Evolutionary conservation across 1,140 invertebrate genomes (phyloP).

Genomic region (Diabrotica undecimpunctata): DNA sequence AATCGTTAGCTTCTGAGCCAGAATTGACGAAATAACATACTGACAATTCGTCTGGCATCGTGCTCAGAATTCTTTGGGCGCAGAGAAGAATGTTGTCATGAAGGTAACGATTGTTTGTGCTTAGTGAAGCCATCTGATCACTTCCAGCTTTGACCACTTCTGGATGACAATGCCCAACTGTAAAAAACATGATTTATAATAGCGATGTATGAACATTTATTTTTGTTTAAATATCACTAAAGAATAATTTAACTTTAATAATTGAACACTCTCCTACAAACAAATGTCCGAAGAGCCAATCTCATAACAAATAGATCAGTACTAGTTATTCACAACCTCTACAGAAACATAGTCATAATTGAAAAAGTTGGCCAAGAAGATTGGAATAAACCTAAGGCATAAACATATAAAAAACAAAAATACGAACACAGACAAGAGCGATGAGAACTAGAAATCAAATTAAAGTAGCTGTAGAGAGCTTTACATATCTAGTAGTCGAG

Average conservation of each 20-base stretch:
- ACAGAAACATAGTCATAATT: too few species aligned
- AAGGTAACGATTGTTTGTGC: conserved; percentile 92
- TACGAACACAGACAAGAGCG: too few species aligned
- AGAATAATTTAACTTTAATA: not conserved
- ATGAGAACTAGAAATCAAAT: too few species aligned
- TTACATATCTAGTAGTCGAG: too few species aligned
- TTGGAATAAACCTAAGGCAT: too few species aligned
- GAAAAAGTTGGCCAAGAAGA: too few species aligned
- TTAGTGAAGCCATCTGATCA: conserved; percentile 84
- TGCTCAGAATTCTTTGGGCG: conserved; percentile 76
- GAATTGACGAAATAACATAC: conserved; percentile 98
- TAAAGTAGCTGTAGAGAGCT: too few species aligned
- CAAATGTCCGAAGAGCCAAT: too few species aligned
- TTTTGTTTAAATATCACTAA: not conserved
- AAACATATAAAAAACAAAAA: too few species aligned
- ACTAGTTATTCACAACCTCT: too few species aligned
- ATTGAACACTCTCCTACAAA: not conserved
- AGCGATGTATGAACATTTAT: not conserved
- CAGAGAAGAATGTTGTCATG: conserved; percentile 93
- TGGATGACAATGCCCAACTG: conserved; percentile 97
- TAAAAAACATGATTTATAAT: conserved; percentile 22
- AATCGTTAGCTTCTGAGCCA: conserved; percentile 98
- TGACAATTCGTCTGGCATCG: conserved; percentile 76
- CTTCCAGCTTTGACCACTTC: conserved; percentile 83
- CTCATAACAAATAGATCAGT: too few species aligned